Evolutionary conservation across 2,797 vertebrate genomes (phyloP).

Genomic region (Apodemus agrarius): DNA sequence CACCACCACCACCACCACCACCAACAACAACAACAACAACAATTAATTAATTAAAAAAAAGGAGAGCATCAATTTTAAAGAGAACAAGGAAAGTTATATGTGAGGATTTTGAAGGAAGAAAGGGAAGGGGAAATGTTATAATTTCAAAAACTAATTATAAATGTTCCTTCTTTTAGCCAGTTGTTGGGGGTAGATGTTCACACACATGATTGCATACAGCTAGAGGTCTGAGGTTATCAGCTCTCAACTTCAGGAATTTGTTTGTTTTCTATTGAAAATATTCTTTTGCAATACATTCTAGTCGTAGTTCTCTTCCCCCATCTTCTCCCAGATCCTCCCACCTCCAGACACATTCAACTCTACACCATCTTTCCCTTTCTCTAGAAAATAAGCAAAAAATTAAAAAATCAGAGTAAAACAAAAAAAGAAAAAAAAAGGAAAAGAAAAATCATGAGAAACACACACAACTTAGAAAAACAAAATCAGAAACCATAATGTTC

Average conservation of each 20-base stretch:
- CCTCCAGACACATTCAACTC: background rate
- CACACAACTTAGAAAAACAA: background rate
- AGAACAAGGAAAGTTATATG: background rate
- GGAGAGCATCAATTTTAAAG: background rate
- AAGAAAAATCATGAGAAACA: background rate
- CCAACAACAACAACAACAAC: background rate
- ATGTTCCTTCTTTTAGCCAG: background rate
- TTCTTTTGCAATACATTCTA: background rate
- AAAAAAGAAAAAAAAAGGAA: background rate
- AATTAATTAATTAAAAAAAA: background rate
- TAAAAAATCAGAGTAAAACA: background rate
- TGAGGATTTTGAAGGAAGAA: background rate
- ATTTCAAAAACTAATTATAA: background rate
- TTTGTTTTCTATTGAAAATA: background rate
- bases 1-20: background rate
- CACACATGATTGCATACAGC: too few species aligned
- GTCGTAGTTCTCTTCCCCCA: background rate
- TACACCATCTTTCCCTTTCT: background rate
- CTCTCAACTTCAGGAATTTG: background rate
- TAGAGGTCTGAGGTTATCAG: background rate
- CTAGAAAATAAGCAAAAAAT: background rate
- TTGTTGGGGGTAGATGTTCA: background rate
- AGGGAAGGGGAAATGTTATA: background rate
- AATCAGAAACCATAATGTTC: background rate
- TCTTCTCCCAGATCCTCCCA: background rate